Conservation (phyloP, 2,797 vertebrate species). For the Acanthiza pusilla region DNA sequence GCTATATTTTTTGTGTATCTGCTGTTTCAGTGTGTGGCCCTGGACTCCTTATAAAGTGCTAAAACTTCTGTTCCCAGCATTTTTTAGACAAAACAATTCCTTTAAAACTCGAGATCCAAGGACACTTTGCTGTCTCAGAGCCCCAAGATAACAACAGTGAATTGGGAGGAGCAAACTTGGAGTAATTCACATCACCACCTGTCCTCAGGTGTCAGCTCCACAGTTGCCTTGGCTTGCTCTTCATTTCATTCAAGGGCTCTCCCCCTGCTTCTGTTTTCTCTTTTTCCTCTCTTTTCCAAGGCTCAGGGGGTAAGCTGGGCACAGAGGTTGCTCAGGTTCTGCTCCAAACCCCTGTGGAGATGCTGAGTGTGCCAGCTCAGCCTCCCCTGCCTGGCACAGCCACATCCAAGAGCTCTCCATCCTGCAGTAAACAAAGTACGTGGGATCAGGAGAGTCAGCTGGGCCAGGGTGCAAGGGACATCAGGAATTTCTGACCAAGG, state of each 20-base stretch:
- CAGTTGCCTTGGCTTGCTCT: fast-evolving
- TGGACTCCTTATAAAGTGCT: too few relatives aligned
- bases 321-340: background rate
- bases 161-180: too few relatives aligned
- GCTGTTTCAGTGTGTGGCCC: too few relatives aligned
- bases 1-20: too few relatives aligned
- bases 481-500: background rate
- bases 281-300: background rate
- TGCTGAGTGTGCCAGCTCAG: background rate
- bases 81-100: too few relatives aligned
- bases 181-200: too few relatives aligned
- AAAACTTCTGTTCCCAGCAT: too few relatives aligned
- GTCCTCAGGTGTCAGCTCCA: background rate
- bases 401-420: background rate
- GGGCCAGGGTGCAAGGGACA: background rate
- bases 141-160: too few relatives aligned
- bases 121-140: too few relatives aligned
- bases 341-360: background rate
- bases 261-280: background rate
- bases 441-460: background rate
- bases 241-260: background rate
- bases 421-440: background rate
- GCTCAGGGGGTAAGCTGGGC: fast-evolving
- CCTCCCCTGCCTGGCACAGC: background rate
- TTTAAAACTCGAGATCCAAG: too few relatives aligned